Percentiles rank a stretch among this genome's conserved stretches.
Conservation (phyloP, 2,797 vertebrate species). For the Melanotaenia nigrans region DNA sequence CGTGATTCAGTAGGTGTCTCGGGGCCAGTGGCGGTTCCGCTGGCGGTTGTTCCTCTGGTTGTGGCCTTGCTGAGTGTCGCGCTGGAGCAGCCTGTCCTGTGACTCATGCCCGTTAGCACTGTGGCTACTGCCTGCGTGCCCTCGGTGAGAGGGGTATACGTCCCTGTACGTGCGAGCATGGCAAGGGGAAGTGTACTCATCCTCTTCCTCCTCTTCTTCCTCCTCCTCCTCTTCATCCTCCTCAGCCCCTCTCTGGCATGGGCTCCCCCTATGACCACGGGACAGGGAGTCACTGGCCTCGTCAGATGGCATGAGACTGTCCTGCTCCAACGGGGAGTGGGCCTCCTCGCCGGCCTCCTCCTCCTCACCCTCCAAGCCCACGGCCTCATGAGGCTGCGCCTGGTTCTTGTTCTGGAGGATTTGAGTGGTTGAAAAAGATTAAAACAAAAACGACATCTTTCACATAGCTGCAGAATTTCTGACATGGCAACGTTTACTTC, state of each 20-base stretch:
- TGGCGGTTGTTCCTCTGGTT: slow-evolving; percentile 93
- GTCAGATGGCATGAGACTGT: slow-evolving; percentile 95
- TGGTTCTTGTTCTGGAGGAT: slow-evolving; percentile 86
- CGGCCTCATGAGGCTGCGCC: slow-evolving; percentile 74
- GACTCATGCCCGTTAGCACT: slow-evolving; percentile 90
- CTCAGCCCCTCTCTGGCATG: slow-evolving; percentile 83
- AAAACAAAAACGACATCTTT: slow-evolving; percentile 18
- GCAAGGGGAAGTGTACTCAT: slow-evolving; percentile 77
- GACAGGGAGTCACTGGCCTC: slow-evolving; percentile 92
- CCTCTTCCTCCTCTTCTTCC: slow-evolving; percentile 75
- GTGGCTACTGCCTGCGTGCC: slow-evolving; percentile 85
- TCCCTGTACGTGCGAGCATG: slow-evolving; percentile 87
- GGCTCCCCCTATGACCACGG: slow-evolving; percentile 86
- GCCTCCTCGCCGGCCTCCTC: slow-evolving; percentile 84
- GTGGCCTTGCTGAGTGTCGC: slow-evolving; percentile 88
- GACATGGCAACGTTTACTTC: slow-evolving; percentile 28
- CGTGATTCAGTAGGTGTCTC: slow-evolving; percentile 90
- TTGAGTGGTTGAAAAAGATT: slow-evolving; percentile 2
- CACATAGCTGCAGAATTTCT: slow-evolving; percentile 19
- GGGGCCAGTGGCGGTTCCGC: slow-evolving; percentile 92
- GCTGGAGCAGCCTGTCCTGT: slow-evolving; percentile 88
- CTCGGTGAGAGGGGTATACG: slow-evolving; percentile 90
- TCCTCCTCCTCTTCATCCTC: slow-evolving; percentile 82
- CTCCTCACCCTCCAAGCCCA: slow-evolving; percentile 71
- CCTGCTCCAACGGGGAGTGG: slow-evolving; percentile 91